Conservation (phyloP, 1,140 invertebrate species). For the Phymorhynchus buccinoides region DNA sequence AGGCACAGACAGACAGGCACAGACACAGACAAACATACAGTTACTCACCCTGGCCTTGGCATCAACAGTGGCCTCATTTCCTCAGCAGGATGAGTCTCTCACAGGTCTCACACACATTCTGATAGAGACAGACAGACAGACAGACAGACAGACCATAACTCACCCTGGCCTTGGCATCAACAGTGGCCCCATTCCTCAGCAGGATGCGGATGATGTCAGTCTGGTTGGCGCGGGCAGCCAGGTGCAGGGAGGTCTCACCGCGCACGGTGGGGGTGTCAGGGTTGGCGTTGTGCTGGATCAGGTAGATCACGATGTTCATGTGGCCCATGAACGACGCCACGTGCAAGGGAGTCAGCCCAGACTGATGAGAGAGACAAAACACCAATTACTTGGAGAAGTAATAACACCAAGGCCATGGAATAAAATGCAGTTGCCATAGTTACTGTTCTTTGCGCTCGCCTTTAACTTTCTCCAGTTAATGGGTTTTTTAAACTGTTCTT, state of each 20-base stretch:
- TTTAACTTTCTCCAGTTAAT: no score
- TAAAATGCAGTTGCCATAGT: no score
- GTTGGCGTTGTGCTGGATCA: conserved; percentile 89
- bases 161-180: conserved; percentile 93
- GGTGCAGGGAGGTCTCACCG: conserved; percentile 96
- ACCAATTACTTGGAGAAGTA: no score
- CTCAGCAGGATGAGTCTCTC: conserved; percentile 94
- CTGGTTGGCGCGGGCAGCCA: conserved; percentile 96
- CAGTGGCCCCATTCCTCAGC: conserved; percentile 95
- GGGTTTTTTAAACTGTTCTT: no score
- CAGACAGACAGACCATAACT: conserved; percentile 49
- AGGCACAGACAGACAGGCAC: no score
- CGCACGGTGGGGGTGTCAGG: conserved; percentile 97
- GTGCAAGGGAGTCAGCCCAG: conserved; percentile 96
- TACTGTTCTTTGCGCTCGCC: no score
- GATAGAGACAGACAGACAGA: neutral
- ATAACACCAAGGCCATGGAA: no score
- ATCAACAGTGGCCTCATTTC: conserved; percentile 97
- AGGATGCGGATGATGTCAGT: conserved; percentile 98
- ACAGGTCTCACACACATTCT: no score
- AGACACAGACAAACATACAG: no score
- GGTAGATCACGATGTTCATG: conserved; percentile 99
- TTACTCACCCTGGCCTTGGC: conserved; percentile 88
- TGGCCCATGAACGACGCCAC: conserved; percentile 99
- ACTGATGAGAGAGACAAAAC: conserved; percentile 73